Evolutionary conservation across 1,140 invertebrate species (phyloP).

Genomic region (Sesamia nonagrioides): DNA sequence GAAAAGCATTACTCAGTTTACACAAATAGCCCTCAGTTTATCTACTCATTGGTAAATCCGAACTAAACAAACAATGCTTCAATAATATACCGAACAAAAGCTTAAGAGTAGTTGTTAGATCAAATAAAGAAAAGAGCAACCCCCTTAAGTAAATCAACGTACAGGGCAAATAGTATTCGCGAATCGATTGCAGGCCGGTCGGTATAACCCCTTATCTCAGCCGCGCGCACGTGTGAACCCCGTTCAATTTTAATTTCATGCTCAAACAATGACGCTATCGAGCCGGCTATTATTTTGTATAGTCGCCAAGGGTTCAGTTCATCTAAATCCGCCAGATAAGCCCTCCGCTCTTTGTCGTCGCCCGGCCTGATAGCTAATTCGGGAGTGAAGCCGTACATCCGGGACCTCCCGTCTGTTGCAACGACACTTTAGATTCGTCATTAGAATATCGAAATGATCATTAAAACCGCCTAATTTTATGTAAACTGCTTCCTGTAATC

Average conservation of each 20-base stretch:
- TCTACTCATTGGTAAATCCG: constrained; percentile 36
- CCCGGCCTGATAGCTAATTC: constrained; percentile 81
- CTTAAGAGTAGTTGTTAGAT: constrained; percentile 64
- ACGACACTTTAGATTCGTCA: constrained; percentile 72
- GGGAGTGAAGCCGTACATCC: constrained; percentile 64
- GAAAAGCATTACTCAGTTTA: neutral
- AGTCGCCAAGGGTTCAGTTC: constrained; percentile 81
- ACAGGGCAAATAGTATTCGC: constrained; percentile 73
- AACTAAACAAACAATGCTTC: constrained; percentile 57
- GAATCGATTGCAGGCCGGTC: constrained; percentile 74
- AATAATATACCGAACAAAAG: constrained; percentile 63
- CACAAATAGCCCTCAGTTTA: constrained; percentile 31
- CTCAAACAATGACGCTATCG: constrained; percentile 87
- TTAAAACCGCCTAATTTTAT: constrained; percentile 61
- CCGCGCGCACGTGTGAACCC: constrained; percentile 84
- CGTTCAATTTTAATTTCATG: constrained; percentile 87
- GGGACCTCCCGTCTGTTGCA: constrained; percentile 55
- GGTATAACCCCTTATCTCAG: constrained; percentile 80
- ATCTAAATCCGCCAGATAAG: constrained; percentile 86
- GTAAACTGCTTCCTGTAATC: constrained; percentile 63
- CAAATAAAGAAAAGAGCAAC: constrained; percentile 83
- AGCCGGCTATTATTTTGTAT: constrained; percentile 86
- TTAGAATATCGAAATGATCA: constrained; percentile 71
- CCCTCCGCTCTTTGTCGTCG: constrained; percentile 78
- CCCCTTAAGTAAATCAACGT: constrained; percentile 78